Evolutionary conservation across 2,888 invertebrate genomes (phyloP).

Genomic region (Rhingia campestris): DNA sequence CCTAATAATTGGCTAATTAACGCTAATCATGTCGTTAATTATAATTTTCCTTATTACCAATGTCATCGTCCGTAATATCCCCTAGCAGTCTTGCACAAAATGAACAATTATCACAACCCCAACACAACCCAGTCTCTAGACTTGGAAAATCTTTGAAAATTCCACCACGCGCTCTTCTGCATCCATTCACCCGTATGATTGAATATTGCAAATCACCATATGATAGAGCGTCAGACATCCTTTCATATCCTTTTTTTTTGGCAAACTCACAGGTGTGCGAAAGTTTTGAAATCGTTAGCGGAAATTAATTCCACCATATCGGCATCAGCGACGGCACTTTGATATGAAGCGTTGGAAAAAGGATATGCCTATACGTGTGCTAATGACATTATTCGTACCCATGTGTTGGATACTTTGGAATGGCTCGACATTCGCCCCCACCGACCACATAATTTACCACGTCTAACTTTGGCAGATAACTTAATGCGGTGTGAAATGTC

Average conservation of each 20-base stretch:
- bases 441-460: constrained; percentile 43
- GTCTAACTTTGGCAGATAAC: constrained; percentile 57
- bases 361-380: not conserved
- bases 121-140: not conserved
- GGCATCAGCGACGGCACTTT: constrained; percentile 10
- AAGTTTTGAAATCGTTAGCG: constrained; percentile 32
- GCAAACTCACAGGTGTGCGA: constrained; percentile 19
- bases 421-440: constrained; percentile 27
- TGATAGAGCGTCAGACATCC: not conserved
- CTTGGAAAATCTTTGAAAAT: constrained; percentile 41
- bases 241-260: constrained; percentile 3
- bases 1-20: constrained; percentile 58
- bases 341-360: not conserved
- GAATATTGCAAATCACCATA: constrained; percentile 51
- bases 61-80: constrained; percentile 7
- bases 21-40: constrained; percentile 61
- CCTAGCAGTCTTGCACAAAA: not conserved
- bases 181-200: constrained; percentile 52
- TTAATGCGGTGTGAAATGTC: constrained; percentile 67
- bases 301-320: constrained; percentile 47
- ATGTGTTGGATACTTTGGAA: constrained; percentile 10
- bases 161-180: constrained; percentile 15
- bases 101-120: not conserved
- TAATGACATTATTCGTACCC: not conserved
- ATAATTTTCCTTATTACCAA: constrained; percentile 59